Evolutionary conservation across 2,888 invertebrate species (phyloP), one percentile per base, ranked within the genome.

Genomic region (Xestia xanthographa): DNA sequence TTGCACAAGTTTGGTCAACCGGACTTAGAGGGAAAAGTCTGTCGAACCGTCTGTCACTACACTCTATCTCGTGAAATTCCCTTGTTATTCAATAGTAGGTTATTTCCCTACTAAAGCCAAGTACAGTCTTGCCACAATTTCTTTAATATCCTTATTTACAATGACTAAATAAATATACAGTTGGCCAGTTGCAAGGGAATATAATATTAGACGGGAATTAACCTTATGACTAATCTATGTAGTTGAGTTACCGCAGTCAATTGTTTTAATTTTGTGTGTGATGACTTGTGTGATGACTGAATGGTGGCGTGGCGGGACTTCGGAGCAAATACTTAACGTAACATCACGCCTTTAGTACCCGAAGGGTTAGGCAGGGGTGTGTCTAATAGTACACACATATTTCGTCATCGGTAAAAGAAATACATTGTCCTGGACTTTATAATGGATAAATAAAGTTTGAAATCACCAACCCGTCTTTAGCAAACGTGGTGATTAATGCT

Each of bases 181-280:
- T n/a, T n/a, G n/a, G n/a, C n/a, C n/a, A n/a, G n/a, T 12, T 12
- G 9, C 0, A 43, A 43, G 14, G 34, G 41, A 76, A 14, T 50
- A 14, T 8, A 41, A 29, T 20, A 63, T 63, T 41, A 34, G 6
- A 50, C 22, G 77, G 77, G 65, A 78, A 26, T 43, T 5, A 29
- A 78, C 77, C 83, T 5, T 3, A 29, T 78, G 77, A 78, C 41
- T 82, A 65, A 82, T 22, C 17, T 34, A 3, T 34, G 34, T 17
- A 12, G 11, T 20, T 22, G 1, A 20, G 17, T 45, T 17, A 22
- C 1, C 9, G 4, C 2, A 5, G 60, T n/a, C 17, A 50, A 22
- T 62, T 38, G 43, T 74, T 53, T 45, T 45, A 5, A 43, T 38
- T 38, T 50, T 20, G 14, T 14, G 45, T 34, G 12, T n/a, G 3